A percentile compares a stretch with the other conserved stretches of the same genome.
These are phyloP conservation scores for Rosalia funebris DNA, from an alignment of 2,888 invertebrate genomes.

Conservation along the genomic window DNA sequence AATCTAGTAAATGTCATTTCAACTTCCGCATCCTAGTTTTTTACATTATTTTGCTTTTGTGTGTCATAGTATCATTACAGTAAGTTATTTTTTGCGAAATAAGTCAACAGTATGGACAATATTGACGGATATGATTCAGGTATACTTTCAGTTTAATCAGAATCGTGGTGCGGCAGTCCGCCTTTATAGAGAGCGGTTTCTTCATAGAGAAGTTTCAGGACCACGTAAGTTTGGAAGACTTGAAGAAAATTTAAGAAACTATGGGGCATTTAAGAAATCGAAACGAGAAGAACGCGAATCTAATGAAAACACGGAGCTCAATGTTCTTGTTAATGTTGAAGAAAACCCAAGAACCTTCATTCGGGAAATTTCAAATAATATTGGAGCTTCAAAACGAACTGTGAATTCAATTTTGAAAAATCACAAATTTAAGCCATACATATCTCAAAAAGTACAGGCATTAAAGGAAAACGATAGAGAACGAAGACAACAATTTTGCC, in stretches of 20 bases:
- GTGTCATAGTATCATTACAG: too few species aligned
- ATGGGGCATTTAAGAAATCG: conserved; percentile 2
- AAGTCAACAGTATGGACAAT: not conserved
- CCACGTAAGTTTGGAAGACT: not conserved
- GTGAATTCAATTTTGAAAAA: not conserved
- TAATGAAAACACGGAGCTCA: not conserved
- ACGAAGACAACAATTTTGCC: conserved; percentile 5
- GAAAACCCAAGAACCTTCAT: not conserved
- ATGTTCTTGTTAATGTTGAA: not conserved
- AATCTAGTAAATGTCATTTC: too few species aligned
- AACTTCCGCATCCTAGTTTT: too few species aligned
- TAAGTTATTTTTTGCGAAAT: not conserved
- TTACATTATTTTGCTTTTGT: too few species aligned
- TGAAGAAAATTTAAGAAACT: conserved; percentile 1
- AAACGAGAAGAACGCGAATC: conserved; percentile 5
- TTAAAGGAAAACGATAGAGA: not conserved
- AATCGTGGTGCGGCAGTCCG: conserved; percentile 1
- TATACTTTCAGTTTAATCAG: conserved; percentile 1
- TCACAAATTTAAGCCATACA: not conserved
- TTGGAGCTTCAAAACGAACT: not conserved
- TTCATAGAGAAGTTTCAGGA: not conserved
- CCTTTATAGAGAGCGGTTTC: not conserved
- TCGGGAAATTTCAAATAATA: conserved; percentile 6
- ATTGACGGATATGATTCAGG: not conserved
- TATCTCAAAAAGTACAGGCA: not conserved